A percentile compares a stretch with the other conserved stretches of the same genome.
These are phyloP conservation scores for Torymus aiolomorphi DNA, from an alignment of 2,888 invertebrate genomes.

Conservation along the genomic window DNA sequence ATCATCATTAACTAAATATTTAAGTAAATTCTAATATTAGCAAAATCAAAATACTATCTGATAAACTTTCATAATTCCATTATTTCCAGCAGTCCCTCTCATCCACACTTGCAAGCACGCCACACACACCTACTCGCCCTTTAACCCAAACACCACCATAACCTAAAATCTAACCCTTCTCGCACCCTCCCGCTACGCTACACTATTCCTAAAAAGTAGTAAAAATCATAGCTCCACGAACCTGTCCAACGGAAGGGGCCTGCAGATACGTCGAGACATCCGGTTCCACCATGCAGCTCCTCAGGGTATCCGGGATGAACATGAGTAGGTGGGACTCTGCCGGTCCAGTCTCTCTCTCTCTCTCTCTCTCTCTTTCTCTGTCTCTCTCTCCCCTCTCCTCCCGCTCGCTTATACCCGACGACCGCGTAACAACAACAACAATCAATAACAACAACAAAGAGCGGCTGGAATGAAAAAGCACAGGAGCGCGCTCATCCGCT, in stretches of 20 bases:
- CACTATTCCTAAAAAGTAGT: not conserved
- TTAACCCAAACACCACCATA: too few relatives aligned
- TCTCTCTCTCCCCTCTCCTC: too few relatives aligned
- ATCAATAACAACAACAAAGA: not conserved
- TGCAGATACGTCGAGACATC: constrained; percentile 96
- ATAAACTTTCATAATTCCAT: too few relatives aligned
- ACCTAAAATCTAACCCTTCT: too few relatives aligned
- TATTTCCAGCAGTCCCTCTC: too few relatives aligned
- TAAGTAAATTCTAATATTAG: too few relatives aligned
- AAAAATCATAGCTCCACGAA: constrained; percentile 68
- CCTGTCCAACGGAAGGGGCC: constrained; percentile 97
- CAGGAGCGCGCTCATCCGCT: not conserved
- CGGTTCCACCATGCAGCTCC: constrained; percentile 97
- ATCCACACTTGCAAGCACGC: too few relatives aligned
- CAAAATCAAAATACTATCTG: too few relatives aligned
- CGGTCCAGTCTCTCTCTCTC: constrained; percentile 64
- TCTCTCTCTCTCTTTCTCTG: too few relatives aligned
- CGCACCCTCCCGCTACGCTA: not conserved
- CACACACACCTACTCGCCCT: too few relatives aligned
- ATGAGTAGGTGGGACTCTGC: constrained; percentile 75
- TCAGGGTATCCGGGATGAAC: constrained; percentile 95
- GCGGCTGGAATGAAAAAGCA: too few relatives aligned
- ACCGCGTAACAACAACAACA: constrained; percentile 35
- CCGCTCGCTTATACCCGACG: constrained; percentile 38
- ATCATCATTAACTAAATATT: too few relatives aligned